These are phyloP conservation scores for Tethea ocularis DNA, from an alignment of 2,888 invertebrate genomes.

Conservation along the genomic window DNA sequence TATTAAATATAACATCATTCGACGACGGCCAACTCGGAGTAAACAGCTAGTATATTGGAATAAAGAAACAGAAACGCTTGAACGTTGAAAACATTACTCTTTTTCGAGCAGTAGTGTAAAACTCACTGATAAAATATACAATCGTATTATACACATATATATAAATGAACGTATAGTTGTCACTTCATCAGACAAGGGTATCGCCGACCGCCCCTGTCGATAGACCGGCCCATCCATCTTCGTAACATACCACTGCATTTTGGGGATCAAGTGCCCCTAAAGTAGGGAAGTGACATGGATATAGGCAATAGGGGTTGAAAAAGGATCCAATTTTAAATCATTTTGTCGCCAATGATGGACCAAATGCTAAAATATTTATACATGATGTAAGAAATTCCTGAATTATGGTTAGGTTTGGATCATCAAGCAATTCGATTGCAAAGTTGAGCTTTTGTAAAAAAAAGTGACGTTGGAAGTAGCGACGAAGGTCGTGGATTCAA, in stretches of 20 bases:
- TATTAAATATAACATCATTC: too few relatives aligned
- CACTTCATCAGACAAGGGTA: constrained; percentile 5
- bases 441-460: too few relatives aligned
- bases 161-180: not conserved
- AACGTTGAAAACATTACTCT: too few relatives aligned
- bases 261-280: constrained; percentile 8
- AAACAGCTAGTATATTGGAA: too few relatives aligned
- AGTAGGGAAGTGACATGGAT: constrained; percentile 5
- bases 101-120: not conserved
- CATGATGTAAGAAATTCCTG: too few relatives aligned
- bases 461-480: too few relatives aligned
- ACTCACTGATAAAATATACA: not conserved
- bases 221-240: constrained; percentile 27
- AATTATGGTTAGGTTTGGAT: too few relatives aligned
- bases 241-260: constrained; percentile 16
- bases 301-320: not conserved
- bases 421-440: too few relatives aligned
- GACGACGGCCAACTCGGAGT: too few relatives aligned
- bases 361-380: too few relatives aligned
- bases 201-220: constrained; percentile 19
- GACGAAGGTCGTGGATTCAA: too few relatives aligned
- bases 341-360: not conserved
- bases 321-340: not conserved
- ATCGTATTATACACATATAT: not conserved
- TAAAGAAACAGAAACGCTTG: too few relatives aligned